Base-by-base conservation (phyloP, 2,113 vertebrate genomes). In the Platycercus adscitus region DNA sequence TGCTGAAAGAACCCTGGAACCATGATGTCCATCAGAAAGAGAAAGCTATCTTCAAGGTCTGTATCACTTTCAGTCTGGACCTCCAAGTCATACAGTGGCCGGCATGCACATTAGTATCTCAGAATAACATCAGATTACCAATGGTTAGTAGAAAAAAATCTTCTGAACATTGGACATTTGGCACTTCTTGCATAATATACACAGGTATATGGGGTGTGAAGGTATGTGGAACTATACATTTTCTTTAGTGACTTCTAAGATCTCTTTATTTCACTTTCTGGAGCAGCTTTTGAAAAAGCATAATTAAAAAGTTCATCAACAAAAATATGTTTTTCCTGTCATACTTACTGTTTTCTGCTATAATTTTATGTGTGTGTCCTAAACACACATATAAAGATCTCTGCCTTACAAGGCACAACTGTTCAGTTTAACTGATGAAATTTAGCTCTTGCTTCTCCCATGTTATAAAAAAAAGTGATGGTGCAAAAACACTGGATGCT, bases 61-160 rank as follows among this genome's bases (percentile, higher is more conserved):
- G 23, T 24, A 12, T 3, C 5, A 3, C 5, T n/a, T 79, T 39
- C n/a, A 47, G 6, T 17, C n/a, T 39, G 15, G 15, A 8, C 2
- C 17, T 80, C 31, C 44, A 33, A 11, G 21, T 21, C 25, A 10
- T 37, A 55, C 21, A 33, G 17, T 31, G 14, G 2, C 8, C 20
- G 33, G 60, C 29, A 73, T 0, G 0, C 8, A 8, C 6, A 9
- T 43, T 50, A 61, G 5, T 2, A 1, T 18, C 19, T 37, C 37
- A 65, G 23, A 66, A 43, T 37, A 46, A 37, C 17, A 37, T 35
- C 28, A 66, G 24, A 61, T 29, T 44, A 50, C 6, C 13, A 55
- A 8, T n/a, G 17, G 9, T 49, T 35, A 58, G 3, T 3, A 64
- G 20, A 16, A 29, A 69, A 77, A 77, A 73, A 14, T 3, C 3